These are phyloP conservation scores for Cotesia vestalis DNA, from an alignment of 1,140 invertebrate species.

Conservation along the genomic window DNA sequence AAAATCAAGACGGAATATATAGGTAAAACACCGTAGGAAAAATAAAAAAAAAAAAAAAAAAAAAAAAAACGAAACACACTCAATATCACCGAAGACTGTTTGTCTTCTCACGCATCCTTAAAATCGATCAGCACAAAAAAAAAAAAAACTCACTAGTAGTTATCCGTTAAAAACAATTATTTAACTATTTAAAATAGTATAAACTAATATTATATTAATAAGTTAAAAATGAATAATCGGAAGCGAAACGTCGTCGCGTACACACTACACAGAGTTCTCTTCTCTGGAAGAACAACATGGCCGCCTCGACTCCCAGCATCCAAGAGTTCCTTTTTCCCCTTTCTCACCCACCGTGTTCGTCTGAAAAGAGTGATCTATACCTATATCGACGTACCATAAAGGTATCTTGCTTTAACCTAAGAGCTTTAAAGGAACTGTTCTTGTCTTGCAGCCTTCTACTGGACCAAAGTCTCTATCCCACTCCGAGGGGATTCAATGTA, in stretches of 20 bases:
- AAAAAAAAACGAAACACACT: too few species aligned
- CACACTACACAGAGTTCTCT: slow-evolving; percentile 59
- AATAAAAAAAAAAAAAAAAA: too few species aligned
- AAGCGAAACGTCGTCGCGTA: slow-evolving; percentile 62
- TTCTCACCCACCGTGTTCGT: slow-evolving; percentile 40
- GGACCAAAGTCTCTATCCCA: slow-evolving; percentile 18
- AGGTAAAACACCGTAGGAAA: too few species aligned
- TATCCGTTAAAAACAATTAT: not conserved
- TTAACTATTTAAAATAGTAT: not conserved
- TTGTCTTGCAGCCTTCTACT: slow-evolving; percentile 19
- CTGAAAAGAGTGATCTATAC: not conserved
- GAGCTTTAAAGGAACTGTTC: not conserved
- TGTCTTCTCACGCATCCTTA: too few species aligned
- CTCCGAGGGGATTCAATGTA: slow-evolving; percentile 19
- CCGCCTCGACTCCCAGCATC: slow-evolving; percentile 60
- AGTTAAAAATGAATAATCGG: slow-evolving; percentile 45
- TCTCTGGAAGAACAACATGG: slow-evolving; percentile 65
- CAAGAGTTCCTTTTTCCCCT: slow-evolving; percentile 48
- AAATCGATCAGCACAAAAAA: too few species aligned
- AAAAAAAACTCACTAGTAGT: too few species aligned
- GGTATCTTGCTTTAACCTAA: not conserved
- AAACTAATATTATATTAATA: slow-evolving; percentile 33
- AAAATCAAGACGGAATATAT: too few species aligned
- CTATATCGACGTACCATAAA: not conserved
- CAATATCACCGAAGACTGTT: too few species aligned